Evolutionary conservation across 1,140 invertebrate species (phyloP), one percentile per base, ranked within the genome.

Genomic region (Globodera rostochiensis): DNA sequence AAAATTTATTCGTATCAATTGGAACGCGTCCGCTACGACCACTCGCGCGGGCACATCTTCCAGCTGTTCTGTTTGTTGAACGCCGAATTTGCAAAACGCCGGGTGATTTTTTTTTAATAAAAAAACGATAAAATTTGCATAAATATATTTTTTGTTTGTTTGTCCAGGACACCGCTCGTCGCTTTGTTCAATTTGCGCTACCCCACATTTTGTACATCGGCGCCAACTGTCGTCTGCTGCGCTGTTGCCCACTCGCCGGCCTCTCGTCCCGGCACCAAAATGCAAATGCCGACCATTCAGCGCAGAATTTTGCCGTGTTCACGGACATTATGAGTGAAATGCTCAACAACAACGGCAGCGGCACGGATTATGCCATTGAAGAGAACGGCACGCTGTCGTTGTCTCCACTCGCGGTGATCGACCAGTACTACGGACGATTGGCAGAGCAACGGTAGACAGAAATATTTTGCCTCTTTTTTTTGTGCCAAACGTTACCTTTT

Each of bases 1-100:
- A 83, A 83, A 64, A 84, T 83, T 64, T 83, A 83, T 67, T 57
- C 82, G 13, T 83, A 85, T 46, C 69, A 80, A n/a, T 70, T 83
- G 13, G 82, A 83, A 21, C 74, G 71, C 15, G 71, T 66, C 36
- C 49, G 19, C 7, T 83, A 76, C 73, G 73, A 83, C 69, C 13
- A 69, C 11, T 21, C 82, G 15, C 50, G 74, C 36, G 77, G 50
- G 13, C 64, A 83, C 64, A 78, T 84, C 46, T 73, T 78, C 49
- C 80, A 83, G 60, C 36, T 83, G 60, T 83, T 83, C 66, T 69
- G 36, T 25, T 47, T 83, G 53, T 25, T 83, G n/a, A 83, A 83
- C 73, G 80, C 50, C 13, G 73, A 83, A 69, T 84, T 83, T 57
- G 69, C 82, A 21, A 83, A 83, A 70, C 25, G 21, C 64, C 64